Conservation (phyloP, 2,113 vertebrate genomes). For the Otis tarda region DNA sequence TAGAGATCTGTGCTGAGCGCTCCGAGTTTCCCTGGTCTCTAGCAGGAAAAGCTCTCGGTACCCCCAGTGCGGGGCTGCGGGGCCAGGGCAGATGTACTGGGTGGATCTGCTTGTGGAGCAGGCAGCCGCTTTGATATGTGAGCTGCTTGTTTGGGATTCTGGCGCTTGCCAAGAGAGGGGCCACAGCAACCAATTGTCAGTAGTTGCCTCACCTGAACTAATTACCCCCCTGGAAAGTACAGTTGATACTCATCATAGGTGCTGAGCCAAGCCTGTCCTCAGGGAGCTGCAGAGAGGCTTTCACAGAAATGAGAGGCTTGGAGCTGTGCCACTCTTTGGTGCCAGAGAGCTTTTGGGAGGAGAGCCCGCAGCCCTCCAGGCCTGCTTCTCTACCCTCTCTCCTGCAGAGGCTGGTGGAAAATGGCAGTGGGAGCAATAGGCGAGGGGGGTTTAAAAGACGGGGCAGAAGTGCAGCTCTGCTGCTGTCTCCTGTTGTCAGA, state of each 20-base stretch:
- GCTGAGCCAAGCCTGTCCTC: conserved; percentile 58
- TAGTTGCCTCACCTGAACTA: conserved; percentile 71
- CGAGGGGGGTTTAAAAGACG: not conserved
- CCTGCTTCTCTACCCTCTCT: not conserved
- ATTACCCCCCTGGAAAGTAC: conserved; percentile 65
- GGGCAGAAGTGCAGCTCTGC: not conserved
- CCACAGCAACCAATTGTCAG: conserved; percentile 52
- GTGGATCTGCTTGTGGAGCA: conserved; percentile 42
- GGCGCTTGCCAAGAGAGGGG: conserved; percentile 54
- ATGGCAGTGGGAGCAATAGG: not conserved
- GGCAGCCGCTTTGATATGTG: conserved; percentile 65
- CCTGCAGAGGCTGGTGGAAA: not conserved
- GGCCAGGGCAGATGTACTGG: not conserved
- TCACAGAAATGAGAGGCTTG: conserved; percentile 21
- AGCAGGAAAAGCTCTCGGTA: not conserved
- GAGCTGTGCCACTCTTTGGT: not conserved
- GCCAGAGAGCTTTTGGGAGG: conserved; percentile 29
- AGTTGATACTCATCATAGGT: conserved; percentile 54
- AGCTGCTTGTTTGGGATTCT: conserved; percentile 9
- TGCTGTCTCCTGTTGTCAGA: not conserved
- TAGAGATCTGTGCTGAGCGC: not conserved
- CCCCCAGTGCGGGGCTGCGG: not conserved
- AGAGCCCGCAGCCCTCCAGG: not conserved
- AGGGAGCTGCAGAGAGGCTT: conserved; percentile 15
- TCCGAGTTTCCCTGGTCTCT: not conserved